A percentile compares a stretch with the other conserved stretches of the same genome.
Evolutionary conservation across 1,140 invertebrate species (phyloP).

Genomic region (Lepidurus packardi): DNA sequence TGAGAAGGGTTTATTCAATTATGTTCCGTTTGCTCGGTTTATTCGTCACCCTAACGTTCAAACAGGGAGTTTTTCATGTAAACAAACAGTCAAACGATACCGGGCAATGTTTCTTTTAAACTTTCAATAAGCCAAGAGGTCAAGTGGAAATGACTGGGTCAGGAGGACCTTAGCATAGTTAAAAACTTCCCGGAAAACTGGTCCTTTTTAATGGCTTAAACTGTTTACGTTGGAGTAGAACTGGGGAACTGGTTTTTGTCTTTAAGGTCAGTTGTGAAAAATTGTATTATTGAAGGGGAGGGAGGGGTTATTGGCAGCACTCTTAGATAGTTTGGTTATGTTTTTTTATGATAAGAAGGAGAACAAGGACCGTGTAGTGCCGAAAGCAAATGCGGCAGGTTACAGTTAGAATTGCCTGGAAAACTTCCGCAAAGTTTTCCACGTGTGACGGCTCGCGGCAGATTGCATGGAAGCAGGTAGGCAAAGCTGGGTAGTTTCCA

Average conservation of each 20-base stretch:
- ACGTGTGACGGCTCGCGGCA: slow-evolving; percentile 12
- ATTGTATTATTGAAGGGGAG: too few relatives aligned
- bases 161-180: background rate
- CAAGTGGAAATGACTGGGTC: background rate
- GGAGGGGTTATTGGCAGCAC: too few relatives aligned
- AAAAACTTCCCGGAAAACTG: background rate
- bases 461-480: background rate
- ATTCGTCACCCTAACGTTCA: too few relatives aligned
- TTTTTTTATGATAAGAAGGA: too few relatives aligned
- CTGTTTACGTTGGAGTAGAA: background rate
- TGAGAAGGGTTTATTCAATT: too few relatives aligned
- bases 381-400: background rate
- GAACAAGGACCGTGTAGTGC: background rate
- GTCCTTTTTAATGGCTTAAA: background rate
- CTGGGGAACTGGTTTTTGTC: background rate
- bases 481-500: background rate
- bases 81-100: too few relatives aligned
- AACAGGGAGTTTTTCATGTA: too few relatives aligned
- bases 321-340: too few relatives aligned
- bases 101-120: too few relatives aligned
- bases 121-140: too few relatives aligned
- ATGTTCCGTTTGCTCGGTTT: too few relatives aligned
- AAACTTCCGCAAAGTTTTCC: slow-evolving; percentile 3
- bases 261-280: slow-evolving; percentile 4
- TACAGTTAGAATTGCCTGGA: slow-evolving; percentile 15